Conservation (phyloP, 2,888 invertebrate species). For the Himalopsyche kuldschensis region DNA sequence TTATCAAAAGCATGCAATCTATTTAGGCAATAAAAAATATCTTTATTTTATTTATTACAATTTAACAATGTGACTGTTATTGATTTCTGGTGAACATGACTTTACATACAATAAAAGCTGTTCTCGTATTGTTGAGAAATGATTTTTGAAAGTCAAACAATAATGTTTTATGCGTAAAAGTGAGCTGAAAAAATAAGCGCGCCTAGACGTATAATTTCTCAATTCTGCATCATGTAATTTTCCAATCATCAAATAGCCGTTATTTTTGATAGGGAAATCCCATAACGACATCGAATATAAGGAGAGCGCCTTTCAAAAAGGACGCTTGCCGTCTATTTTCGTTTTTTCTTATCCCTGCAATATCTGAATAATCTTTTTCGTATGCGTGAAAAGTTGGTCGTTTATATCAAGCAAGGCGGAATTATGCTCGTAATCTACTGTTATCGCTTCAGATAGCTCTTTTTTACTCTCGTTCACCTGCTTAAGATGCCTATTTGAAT, state of each 20-base stretch:
- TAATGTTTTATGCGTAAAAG: too few species aligned
- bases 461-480: conserved; percentile 11
- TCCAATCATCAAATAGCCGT: conserved; percentile 18
- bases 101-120: too few species aligned
- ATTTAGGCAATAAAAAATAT: too few species aligned
- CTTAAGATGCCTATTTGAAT: conserved; percentile 1
- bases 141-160: too few species aligned
- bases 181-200: too few species aligned
- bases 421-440: conserved; percentile 26
- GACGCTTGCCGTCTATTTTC: neutral
- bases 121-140: too few species aligned
- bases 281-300: conserved; percentile 13
- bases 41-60: too few species aligned
- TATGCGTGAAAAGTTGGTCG: conserved; percentile 17
- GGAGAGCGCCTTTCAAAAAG: neutral
- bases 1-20: too few species aligned
- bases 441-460: conserved; percentile 19
- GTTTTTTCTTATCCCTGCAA: conserved; percentile 10
- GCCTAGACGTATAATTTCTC: neutral
- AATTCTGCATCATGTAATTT: conserved; percentile 3
- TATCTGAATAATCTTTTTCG: conserved; percentile 17
- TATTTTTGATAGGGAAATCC: conserved; percentile 25
- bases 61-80: too few species aligned
- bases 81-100: too few species aligned
- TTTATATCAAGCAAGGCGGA: conserved; percentile 17